A percentile compares a stretch with the other conserved stretches of the same genome.
These are phyloP conservation scores for Anas acuta DNA, from an alignment of 2,797 vertebrate species.

Conservation along the genomic window DNA sequence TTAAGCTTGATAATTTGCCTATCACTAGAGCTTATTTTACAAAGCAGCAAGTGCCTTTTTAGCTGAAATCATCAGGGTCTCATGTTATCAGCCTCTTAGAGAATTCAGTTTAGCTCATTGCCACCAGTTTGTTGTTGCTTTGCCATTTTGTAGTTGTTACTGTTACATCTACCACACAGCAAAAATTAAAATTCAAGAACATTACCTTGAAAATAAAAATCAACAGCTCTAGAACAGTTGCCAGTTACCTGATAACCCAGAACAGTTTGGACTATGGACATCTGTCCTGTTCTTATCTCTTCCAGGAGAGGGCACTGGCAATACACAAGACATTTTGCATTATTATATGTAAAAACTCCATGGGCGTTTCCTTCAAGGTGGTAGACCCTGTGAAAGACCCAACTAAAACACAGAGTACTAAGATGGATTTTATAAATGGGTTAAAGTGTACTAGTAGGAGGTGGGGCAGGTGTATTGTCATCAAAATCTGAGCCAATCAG, in stretches of 20 bases:
- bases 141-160: neutral
- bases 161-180: neutral
- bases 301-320: constrained; percentile 40
- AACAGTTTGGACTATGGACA: accelerated
- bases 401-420: neutral
- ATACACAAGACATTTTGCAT: neutral
- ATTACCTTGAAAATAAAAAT: neutral
- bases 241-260: neutral
- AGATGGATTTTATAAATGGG: neutral
- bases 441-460: neutral
- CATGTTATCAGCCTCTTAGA: neutral
- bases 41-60: neutral
- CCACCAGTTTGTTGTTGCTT: neutral
- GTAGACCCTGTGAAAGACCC: neutral
- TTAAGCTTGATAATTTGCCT: neutral
- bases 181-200: neutral
- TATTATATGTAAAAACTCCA: accelerated
- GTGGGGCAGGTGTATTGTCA: neutral
- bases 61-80: neutral
- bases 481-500: neutral
- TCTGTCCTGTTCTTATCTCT: neutral
- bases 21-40: neutral
- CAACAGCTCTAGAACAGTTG: neutral
- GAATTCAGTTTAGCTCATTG: neutral
- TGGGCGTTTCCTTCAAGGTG: neutral